phyloP scores from a whole-genome alignment of 2,113 vertebrate genomes.

The Spilogale gracilis region DNA sequence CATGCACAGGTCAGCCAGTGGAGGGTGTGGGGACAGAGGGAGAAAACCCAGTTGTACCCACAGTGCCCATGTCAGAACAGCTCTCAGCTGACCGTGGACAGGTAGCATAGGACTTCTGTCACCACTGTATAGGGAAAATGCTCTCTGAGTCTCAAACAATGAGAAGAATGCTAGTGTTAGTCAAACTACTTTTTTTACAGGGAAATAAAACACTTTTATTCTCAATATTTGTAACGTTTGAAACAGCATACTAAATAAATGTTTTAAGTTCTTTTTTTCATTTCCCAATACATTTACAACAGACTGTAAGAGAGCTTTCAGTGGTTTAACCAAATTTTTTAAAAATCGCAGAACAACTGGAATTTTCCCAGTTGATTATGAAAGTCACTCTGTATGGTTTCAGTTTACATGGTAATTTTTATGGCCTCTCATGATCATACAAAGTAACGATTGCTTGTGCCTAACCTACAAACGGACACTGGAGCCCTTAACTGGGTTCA shows the following conservation, averaged over 20 bases:
- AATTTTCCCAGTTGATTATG: neutral
- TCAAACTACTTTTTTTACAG: neutral
- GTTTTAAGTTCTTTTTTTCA: neutral
- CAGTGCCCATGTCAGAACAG: neutral
- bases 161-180: neutral
- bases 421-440: neutral
- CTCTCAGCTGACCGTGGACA: neutral
- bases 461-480: no score
- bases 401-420: neutral
- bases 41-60: neutral
- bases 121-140: neutral
- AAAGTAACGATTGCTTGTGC: neutral
- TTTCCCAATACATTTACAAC: neutral
- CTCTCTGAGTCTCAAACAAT: neutral
- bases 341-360: neutral
- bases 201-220: neutral
- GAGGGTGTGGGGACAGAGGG: neutral
- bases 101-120: neutral
- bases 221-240: neutral
- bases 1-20: neutral
- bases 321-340: neutral
- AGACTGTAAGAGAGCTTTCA: neutral
- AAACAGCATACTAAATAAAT: neutral
- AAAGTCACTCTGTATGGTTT: neutral
- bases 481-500: neutral